These are phyloP conservation scores for Fragum whitleyi DNA, from an alignment of 2,888 invertebrate genomes.

Conservation along the genomic window DNA sequence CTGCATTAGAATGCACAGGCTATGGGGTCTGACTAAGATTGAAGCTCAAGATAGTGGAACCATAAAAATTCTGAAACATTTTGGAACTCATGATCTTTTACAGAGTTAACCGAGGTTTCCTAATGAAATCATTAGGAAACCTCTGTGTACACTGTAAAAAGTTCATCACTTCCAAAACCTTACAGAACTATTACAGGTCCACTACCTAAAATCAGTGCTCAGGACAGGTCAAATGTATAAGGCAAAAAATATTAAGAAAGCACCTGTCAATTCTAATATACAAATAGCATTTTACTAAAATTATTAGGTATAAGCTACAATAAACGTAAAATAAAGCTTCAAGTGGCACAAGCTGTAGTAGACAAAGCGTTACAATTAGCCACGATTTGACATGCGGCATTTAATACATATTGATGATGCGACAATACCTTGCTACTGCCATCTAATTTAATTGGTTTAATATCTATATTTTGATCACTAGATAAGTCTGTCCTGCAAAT, in stretches of 20 bases:
- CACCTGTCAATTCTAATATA: background rate
- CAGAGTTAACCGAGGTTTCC: too few relatives aligned
- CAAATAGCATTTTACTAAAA: background rate
- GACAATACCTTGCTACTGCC: conserved; percentile 27
- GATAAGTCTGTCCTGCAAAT: conserved; percentile 78
- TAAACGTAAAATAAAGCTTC: background rate
- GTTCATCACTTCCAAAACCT: too few relatives aligned
- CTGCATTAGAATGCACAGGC: too few relatives aligned
- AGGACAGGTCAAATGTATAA: too few relatives aligned
- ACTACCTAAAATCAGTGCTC: too few relatives aligned
- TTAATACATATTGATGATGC: conserved; percentile 16
- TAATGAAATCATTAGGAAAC: too few relatives aligned
- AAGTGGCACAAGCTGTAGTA: conserved; percentile 14
- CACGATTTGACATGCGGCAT: conserved; percentile 62
- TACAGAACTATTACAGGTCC: too few relatives aligned
- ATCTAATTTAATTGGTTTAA: conserved; percentile 74
- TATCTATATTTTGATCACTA: conserved; percentile 80
- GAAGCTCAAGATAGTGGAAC: too few relatives aligned
- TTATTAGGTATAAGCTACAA: conserved; percentile 14
- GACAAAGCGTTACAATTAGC: conserved; percentile 46
- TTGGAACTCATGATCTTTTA: too few relatives aligned
- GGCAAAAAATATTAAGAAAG: background rate
- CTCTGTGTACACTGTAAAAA: too few relatives aligned
- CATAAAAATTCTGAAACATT: too few relatives aligned
- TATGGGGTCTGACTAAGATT: too few relatives aligned